Conservation (phyloP, 2,888 invertebrate species). For the Himalopsyche anomala region DNA sequence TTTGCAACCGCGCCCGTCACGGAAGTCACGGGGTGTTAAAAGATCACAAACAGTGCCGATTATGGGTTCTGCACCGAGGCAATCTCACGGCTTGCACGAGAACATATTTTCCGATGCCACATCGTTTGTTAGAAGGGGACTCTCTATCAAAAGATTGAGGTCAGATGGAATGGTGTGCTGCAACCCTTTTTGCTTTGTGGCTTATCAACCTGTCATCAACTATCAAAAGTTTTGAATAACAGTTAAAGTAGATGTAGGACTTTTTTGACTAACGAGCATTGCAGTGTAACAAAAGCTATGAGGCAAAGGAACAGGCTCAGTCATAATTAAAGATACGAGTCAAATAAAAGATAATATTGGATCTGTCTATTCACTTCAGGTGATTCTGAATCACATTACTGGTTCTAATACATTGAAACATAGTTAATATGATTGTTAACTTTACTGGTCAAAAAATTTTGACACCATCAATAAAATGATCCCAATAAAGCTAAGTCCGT, state of each 20-base stretch:
- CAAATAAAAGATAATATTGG: too few species aligned
- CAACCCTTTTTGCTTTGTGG: not conserved
- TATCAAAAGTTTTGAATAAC: not conserved
- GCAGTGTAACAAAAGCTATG: not conserved
- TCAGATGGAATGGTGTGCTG: slow-evolving; percentile 69
- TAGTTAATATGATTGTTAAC: too few species aligned
- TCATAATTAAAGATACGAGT: too few species aligned
- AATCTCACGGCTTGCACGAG: slow-evolving; percentile 69
- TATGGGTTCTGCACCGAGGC: slow-evolving; percentile 67
- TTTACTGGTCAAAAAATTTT: too few species aligned
- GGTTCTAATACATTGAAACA: too few species aligned
- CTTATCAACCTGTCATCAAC: not conserved
- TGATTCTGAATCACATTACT: too few species aligned
- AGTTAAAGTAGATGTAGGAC: not conserved
- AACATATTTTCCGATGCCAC: slow-evolving; percentile 75
- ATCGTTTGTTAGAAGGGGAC: slow-evolving; percentile 75
- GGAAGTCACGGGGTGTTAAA: slow-evolving; percentile 68
- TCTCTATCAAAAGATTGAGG: slow-evolving; percentile 77
- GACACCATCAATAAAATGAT: too few species aligned
- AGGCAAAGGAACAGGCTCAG: too few species aligned
- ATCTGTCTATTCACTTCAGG: too few species aligned
- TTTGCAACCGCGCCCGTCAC: slow-evolving; percentile 72
- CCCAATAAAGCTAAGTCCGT: too few species aligned
- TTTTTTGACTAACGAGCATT: not conserved
- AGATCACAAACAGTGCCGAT: slow-evolving; percentile 62